Evolutionary conservation across 2,113 vertebrate genomes (phyloP).

Genomic region (Sus scrofa): T2T-Sscrofa CM000817.6:79621001-79621500

Average conservation of each 20-base stretch:
- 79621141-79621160: neutral
- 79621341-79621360: neutral
- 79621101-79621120: neutral
- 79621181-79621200: neutral
- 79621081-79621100: too few species aligned
- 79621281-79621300: neutral
- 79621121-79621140: neutral
- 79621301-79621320: neutral
- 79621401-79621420: too few species aligned
- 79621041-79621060: too few species aligned
- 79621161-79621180: neutral
- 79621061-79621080: too few species aligned
- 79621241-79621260: neutral
- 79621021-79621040: too few species aligned
- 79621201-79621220: too few species aligned
- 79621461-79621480: too few species aligned
- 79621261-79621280: neutral
- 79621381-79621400: neutral
- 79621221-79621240: neutral
- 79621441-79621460: too few species aligned
- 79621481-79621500: too few species aligned
- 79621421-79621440: too few species aligned
- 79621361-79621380: neutral
- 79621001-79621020: too few species aligned
- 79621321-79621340: neutral